Base-by-base conservation (phyloP, 1,140 invertebrate genomes). In the Panagrolaimus sp. region DNA sequence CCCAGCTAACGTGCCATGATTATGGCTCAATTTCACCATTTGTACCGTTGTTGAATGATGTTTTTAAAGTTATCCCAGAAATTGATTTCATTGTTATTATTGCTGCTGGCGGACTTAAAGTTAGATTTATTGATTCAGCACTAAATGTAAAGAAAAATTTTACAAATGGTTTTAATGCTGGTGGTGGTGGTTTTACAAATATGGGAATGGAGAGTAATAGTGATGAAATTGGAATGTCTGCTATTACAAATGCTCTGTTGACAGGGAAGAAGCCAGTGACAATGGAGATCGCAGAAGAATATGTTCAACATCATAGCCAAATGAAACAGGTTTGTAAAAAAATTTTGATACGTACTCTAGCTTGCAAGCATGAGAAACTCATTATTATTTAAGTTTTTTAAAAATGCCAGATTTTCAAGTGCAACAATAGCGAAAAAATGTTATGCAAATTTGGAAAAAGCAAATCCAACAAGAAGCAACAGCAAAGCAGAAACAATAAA, bases 1-100 rank as follows among this genome's bases (percentile, higher is more conserved):
- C 74, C 31, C 79, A 82, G 63, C 25, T 79, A 43, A 80, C 78
- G 65, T 82, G 80, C 38, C 80, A 82, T 65, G 81, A 82, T 47
- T 82, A 82, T 63, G 72, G 64, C 13, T 78, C 81, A 7, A 71
- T 82, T 48, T 68, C 71, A 8, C 81, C 81, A n/a, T 82, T 82
- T 62, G 70, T 78, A n/a, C 57, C 68, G 5, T 44, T 82, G 3
- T 61, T 80, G 25, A 57, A 64, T 9, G 64, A 71, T 42, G 45
- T 83, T n/a, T 47, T 80, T n/a, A 51, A 67, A 27, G 48, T 65
- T 27, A 48, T 79, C 46, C 79, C 79, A 7, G 69, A 80, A 69
- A 74, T 82, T 42, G 78, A 80, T 66, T 72, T 80, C 13, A 69
- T 81, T 48, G 65, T 82, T 7, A 14, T 82, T 5, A 23, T 82